These are phyloP conservation scores for Anticlea derivata DNA, from an alignment of 2,888 invertebrate species.

Conservation along the genomic window DNA sequence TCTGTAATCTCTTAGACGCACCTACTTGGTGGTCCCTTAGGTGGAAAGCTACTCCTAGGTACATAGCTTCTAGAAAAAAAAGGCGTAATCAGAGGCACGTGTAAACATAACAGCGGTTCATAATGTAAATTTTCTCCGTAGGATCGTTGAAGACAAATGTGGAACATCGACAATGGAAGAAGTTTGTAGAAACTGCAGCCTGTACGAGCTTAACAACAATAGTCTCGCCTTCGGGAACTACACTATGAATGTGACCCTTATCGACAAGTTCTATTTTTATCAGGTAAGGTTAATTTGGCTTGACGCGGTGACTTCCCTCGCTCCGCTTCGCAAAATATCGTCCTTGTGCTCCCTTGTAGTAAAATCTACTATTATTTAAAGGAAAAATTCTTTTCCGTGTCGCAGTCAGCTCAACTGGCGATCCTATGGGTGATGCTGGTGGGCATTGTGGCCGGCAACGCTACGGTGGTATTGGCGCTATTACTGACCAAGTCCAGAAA, in stretches of 20 bases:
- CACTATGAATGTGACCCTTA: conserved; percentile 63
- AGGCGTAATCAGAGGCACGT: too few species aligned
- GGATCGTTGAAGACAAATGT: conserved; percentile 55
- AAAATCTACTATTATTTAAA: not conserved
- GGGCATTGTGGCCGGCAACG: conserved; percentile 94
- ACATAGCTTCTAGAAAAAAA: too few species aligned
- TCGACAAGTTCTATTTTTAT: conserved; percentile 83
- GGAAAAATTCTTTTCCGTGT: too few species aligned
- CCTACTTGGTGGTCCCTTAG: too few species aligned
- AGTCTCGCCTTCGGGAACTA: conserved; percentile 45
- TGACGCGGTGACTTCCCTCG: too few species aligned
- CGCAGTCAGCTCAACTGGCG: conserved; percentile 93
- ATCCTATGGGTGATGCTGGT: conserved; percentile 93
- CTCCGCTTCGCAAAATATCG: too few species aligned
- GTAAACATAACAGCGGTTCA: too few species aligned
- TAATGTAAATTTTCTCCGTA: not conserved
- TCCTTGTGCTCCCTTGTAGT: too few species aligned
- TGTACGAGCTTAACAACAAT: conserved; percentile 55
- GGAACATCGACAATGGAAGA: conserved; percentile 64
- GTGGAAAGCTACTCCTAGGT: too few species aligned
- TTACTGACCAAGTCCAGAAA: conserved; percentile 92
- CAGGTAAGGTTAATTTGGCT: conserved; percentile 58
- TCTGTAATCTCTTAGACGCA: too few species aligned
- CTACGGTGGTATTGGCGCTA: conserved; percentile 92
- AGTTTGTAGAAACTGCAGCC: conserved; percentile 63